Evolutionary conservation across 2,888 invertebrate species (phyloP).

Genomic region (Drosophila neonasuta): DNA sequence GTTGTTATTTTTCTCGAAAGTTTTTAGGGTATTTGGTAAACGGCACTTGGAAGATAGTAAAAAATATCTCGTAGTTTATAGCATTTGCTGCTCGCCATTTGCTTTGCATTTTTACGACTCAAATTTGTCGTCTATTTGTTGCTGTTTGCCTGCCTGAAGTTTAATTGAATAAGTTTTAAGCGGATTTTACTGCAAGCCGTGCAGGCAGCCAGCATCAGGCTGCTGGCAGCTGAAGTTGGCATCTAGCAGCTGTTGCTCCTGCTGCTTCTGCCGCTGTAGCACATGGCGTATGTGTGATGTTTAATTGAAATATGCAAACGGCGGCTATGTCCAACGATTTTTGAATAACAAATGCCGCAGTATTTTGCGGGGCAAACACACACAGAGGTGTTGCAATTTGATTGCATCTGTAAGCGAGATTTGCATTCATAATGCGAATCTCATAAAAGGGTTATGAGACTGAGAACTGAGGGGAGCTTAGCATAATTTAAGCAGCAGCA

Average conservation of each 20-base stretch:
- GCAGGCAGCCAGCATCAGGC: conserved; percentile 25
- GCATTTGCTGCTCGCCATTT: conserved; percentile 60
- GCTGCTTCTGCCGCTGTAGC: conserved; percentile 10
- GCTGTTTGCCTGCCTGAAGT: conserved; percentile 53
- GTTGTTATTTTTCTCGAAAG: not conserved
- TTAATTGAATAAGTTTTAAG: conserved; percentile 77
- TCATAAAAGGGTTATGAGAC: conserved; percentile 55
- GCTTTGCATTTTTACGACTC: conserved; percentile 69
- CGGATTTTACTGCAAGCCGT: conserved; percentile 61
- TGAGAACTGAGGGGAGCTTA: conserved; percentile 32
- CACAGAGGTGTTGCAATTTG: conserved; percentile 61
- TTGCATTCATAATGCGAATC: conserved; percentile 64
- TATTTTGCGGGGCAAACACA: not conserved
- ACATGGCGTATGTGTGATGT: conserved; percentile 57
- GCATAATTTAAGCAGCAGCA: conserved; percentile 40
- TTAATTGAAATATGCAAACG: conserved; percentile 68
- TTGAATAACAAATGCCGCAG: conserved; percentile 60
- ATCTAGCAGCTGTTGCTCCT: conserved; percentile 22
- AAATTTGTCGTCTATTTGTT: conserved; percentile 62
- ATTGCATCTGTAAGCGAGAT: conserved; percentile 58
- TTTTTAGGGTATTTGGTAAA: conserved; percentile 30
- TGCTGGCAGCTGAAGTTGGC: conserved; percentile 24
- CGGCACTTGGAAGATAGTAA: not conserved
- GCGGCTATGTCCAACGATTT: conserved; percentile 48
- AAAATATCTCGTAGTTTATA: conserved; percentile 33